These are phyloP conservation scores for Clarias gariepinus DNA, from an alignment of 2,113 vertebrate genomes.

Conservation along the genomic window DNA sequence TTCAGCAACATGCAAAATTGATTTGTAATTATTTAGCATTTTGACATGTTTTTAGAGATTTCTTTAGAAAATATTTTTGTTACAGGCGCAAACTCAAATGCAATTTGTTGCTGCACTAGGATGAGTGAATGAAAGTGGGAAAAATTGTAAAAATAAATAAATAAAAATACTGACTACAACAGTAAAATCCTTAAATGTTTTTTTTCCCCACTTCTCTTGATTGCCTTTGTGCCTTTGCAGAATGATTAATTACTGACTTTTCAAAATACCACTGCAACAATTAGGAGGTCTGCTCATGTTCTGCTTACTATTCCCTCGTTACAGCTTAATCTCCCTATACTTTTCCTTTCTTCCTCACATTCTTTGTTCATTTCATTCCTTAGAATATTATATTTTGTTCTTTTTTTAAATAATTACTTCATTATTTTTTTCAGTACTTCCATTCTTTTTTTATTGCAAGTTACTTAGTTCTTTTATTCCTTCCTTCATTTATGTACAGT, in stretches of 20 bases:
- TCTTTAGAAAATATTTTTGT: not conserved
- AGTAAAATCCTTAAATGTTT: not conserved
- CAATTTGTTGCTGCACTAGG: not conserved
- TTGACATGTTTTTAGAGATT: not conserved
- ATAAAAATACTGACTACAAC: not conserved
- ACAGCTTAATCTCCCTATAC: not conserved
- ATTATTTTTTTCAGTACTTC: not conserved
- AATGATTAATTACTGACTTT: not conserved
- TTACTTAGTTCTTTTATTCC: no score
- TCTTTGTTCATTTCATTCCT: not conserved
- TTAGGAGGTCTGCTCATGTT: not conserved
- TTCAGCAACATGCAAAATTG: not conserved
- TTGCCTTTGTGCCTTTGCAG: not conserved
- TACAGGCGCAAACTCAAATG: not conserved
- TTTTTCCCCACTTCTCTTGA: not conserved
- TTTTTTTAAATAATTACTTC: not conserved
- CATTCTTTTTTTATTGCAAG: no score
- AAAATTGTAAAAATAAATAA: not conserved
- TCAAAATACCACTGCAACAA: not conserved
- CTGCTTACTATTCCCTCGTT: not conserved
- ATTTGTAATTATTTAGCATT: not conserved
- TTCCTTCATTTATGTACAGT: not conserved
- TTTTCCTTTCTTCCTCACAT: not conserved
- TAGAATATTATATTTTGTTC: not conserved
- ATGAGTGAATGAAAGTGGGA: not conserved